Conservation (phyloP, 1,140 invertebrate genomes). For the Gyrodactylus bullatarudis region DNA sequence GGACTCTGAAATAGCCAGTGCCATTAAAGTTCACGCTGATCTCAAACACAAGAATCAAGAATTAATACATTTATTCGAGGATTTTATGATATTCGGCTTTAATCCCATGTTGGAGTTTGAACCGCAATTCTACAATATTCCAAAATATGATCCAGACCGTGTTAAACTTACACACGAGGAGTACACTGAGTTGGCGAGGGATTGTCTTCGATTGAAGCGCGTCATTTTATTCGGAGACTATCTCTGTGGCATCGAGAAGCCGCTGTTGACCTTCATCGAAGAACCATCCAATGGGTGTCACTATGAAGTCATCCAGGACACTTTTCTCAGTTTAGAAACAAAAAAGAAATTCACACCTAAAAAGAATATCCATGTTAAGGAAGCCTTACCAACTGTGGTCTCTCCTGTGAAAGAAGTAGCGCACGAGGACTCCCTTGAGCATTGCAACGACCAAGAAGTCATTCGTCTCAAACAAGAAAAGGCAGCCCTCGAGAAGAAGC, state of each 20-base stretch:
- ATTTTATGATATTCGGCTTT: constrained; percentile 8
- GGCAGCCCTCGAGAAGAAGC: constrained; percentile 4
- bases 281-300: neutral
- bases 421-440: no score
- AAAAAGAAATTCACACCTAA: no score
- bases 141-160: neutral
- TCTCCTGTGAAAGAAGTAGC: no score
- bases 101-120: neutral
- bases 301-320: neutral
- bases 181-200: constrained; percentile 11
- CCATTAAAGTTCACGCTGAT: neutral
- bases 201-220: constrained; percentile 34
- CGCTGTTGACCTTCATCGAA: constrained; percentile 27
- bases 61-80: neutral
- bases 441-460: constrained; percentile 19
- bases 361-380: no score
- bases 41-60: neutral
- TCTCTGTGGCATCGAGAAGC: constrained; percentile 50
- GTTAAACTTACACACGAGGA: neutral
- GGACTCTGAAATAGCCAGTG: neutral
- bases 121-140: constrained; percentile 1
- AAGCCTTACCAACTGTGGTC: no score
- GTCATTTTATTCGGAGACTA: constrained; percentile 48
- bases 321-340: no score
- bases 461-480: constrained; percentile 14